A percentile compares a stretch with the other conserved stretches of the same genome.
These are phyloP conservation scores for Deilephila elpenor DNA, from an alignment of 2,888 invertebrate species.

Conservation along the genomic window DNA sequence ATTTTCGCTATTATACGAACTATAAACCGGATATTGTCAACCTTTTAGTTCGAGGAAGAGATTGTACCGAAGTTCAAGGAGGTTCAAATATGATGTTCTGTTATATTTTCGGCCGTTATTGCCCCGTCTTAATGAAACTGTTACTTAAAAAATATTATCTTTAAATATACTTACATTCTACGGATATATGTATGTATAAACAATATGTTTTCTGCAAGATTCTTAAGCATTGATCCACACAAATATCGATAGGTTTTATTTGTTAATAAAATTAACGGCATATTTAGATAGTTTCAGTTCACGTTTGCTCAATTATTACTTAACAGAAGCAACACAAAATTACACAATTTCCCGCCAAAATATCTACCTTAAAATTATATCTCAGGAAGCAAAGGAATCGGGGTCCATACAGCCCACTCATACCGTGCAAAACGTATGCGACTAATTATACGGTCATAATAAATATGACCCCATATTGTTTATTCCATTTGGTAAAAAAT, in stretches of 20 bases:
- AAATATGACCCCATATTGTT: too few relatives aligned
- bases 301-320: neutral
- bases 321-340: neutral
- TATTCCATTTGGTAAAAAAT: neutral
- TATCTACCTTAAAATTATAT: neutral
- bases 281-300: neutral
- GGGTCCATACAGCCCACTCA: neutral
- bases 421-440: neutral
- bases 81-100: conserved; percentile 45
- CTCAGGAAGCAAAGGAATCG: neutral
- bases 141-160: neutral
- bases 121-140: neutral
- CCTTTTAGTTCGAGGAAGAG: conserved; percentile 60
- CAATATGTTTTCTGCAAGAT: neutral
- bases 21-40: conserved; percentile 41
- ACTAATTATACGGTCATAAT: neutral
- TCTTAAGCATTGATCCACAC: neutral
- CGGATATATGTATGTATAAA: neutral
- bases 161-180: neutral
- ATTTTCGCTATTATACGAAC: conserved; percentile 1
- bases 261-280: too few relatives aligned
- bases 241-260: too few relatives aligned
- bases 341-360: neutral
- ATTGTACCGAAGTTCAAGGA: conserved; percentile 65
- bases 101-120: conserved; percentile 34